A percentile compares a stretch with the other conserved stretches of the same genome.
phyloP scores from a whole-genome alignment of 2,888 invertebrate species.

The Aphodius granarius region DNA sequence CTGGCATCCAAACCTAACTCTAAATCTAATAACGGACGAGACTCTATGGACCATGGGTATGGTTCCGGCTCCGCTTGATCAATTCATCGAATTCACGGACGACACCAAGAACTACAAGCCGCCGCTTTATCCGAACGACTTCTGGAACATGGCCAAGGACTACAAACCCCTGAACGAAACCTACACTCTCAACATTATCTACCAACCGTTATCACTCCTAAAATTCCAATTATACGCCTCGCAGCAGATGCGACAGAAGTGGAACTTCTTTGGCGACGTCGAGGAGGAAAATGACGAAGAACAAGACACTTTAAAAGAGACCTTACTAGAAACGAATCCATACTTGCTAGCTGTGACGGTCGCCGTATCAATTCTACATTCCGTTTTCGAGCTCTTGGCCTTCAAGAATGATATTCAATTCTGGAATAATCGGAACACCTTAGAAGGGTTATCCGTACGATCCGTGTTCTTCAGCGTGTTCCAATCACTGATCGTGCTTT shows the following conservation, averaged over 20 bases:
- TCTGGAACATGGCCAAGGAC: constrained; percentile 97
- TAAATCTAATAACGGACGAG: constrained; percentile 94
- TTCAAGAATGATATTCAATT: constrained; percentile 99
- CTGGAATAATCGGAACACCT: constrained; percentile 96
- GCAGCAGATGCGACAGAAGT: constrained; percentile 89
- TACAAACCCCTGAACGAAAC: constrained; percentile 87
- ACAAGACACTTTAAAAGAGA: constrained; percentile 89
- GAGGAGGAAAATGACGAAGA: constrained; percentile 79
- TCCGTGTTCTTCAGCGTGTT: constrained; percentile 99
- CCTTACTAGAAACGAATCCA: constrained; percentile 95
- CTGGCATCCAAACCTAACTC: constrained; percentile 98
- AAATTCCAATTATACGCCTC: constrained; percentile 99
- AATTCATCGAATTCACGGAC: constrained; percentile 88
- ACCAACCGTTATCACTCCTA: constrained; percentile 91
- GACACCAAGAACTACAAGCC: constrained; percentile 88
- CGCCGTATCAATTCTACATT: constrained; percentile 91
- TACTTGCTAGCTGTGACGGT: constrained; percentile 91
- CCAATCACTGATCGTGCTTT: constrained; percentile 90
- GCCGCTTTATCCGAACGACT: constrained; percentile 93
- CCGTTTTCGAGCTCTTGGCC: constrained; percentile 96
- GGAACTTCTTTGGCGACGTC: constrained; percentile 70
- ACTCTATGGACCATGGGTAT: constrained; percentile 91
- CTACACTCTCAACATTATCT: constrained; percentile 71
- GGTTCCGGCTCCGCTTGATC: constrained; percentile 90
- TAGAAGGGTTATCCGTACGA: constrained; percentile 96